phyloP scores from a whole-genome alignment of 2,113 vertebrate genomes.

The Sapajus apella region DNA sequence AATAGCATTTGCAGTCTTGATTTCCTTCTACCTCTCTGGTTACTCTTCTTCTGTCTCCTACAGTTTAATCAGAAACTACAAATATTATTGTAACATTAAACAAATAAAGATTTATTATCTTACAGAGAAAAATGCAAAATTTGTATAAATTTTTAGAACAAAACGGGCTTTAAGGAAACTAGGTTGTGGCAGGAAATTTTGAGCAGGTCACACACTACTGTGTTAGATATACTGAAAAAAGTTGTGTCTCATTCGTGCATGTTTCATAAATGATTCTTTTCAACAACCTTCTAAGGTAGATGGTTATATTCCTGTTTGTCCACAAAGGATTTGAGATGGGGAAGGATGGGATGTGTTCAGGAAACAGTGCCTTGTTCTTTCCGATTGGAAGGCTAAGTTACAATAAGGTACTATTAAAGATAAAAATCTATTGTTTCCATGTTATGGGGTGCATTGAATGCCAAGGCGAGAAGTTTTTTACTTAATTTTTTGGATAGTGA shows the following conservation, averaged over 20 bases:
- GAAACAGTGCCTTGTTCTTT: slow-evolving; percentile 20
- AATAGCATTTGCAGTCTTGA: background rate
- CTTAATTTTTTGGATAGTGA: background rate
- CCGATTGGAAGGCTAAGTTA: slow-evolving; percentile 27
- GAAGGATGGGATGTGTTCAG: background rate
- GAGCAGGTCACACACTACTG: background rate
- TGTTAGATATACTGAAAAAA: slow-evolving; percentile 16
- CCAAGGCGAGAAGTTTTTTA: background rate
- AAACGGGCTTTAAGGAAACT: background rate
- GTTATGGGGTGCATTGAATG: background rate
- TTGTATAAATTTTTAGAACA: slow-evolving; percentile 16
- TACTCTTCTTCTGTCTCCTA: background rate
- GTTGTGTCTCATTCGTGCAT: background rate
- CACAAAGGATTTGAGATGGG: background rate
- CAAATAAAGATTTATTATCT: background rate
- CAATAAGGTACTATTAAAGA: background rate
- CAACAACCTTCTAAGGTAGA: background rate
- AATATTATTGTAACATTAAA: slow-evolving; percentile 32
- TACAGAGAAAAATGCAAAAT: slow-evolving; percentile 25
- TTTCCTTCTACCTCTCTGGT: background rate
- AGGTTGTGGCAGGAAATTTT: slow-evolving; percentile 35
- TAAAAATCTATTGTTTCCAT: background rate
- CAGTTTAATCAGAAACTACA: slow-evolving; percentile 3
- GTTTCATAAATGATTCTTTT: slow-evolving; percentile 37
- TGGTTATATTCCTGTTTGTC: slow-evolving; percentile 26